Conservation (phyloP, 2,113 vertebrate genomes). For the Opisthocomus hoazin region DNA sequence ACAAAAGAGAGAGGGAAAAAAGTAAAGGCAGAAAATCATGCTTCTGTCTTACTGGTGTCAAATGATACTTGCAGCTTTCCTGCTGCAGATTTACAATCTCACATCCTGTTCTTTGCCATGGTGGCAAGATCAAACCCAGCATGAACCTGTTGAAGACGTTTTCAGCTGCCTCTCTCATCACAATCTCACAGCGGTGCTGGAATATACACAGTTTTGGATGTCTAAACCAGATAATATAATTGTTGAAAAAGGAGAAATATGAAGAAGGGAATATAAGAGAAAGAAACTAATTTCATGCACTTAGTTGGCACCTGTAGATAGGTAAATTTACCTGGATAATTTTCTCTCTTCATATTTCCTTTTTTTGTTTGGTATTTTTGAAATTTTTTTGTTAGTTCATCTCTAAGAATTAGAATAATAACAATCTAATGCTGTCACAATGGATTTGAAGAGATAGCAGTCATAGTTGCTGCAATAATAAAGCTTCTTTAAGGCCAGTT, state of each 20-base stretch:
- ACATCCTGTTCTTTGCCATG: not conserved
- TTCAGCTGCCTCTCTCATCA: not conserved
- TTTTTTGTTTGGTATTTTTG: not conserved
- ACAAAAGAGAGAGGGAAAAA: not conserved
- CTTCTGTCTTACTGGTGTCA: not conserved
- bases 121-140: not conserved
- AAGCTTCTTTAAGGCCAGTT: not conserved
- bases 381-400: not conserved
- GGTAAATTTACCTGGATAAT: not conserved
- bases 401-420: not conserved
- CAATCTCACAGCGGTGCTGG: not conserved
- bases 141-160: not conserved
- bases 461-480: not conserved
- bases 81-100: not conserved
- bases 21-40: not conserved
- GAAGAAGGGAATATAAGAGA: not conserved
- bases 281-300: not conserved
- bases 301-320: not conserved
- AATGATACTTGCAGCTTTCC: not conserved
- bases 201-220: not conserved
- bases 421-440: not conserved
- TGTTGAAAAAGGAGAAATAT: not conserved
- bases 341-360: not conserved
- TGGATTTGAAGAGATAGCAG: not conserved
- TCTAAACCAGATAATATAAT: not conserved